phyloP scores from a whole-genome alignment of 1,140 invertebrate genomes.

The Nilaparvata lugens region DNA sequence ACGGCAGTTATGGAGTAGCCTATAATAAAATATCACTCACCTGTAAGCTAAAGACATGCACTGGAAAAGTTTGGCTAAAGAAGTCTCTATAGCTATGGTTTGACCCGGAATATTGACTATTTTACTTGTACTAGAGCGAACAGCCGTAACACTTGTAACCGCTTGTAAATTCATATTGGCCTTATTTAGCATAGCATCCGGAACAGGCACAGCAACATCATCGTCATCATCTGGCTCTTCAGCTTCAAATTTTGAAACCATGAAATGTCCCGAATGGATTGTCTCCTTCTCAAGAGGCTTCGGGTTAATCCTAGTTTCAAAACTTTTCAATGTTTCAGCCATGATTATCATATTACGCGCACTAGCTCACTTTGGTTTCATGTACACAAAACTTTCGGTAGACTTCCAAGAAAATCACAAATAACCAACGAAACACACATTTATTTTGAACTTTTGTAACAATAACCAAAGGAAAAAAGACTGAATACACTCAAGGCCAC shows the following conservation, averaged over 20 bases:
- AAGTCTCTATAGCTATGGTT: slow-evolving; percentile 81
- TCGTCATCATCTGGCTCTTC: slow-evolving; percentile 84
- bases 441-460: too few species aligned
- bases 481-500: too few species aligned
- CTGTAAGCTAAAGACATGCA: slow-evolving; percentile 96
- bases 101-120: slow-evolving; percentile 30
- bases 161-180: slow-evolving; percentile 20
- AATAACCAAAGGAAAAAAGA: too few species aligned
- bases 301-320: slow-evolving; percentile 14
- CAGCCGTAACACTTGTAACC: slow-evolving; percentile 22
- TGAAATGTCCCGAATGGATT: slow-evolving; percentile 96
- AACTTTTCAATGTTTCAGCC: slow-evolving; percentile 20
- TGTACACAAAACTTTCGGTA: too few species aligned
- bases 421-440: too few species aligned
- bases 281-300: slow-evolving; percentile 46
- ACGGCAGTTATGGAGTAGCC: too few species aligned
- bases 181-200: slow-evolving; percentile 40
- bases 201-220: slow-evolving; percentile 63
- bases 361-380: too few species aligned
- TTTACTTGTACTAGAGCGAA: background rate
- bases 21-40: slow-evolving; percentile 42
- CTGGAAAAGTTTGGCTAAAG: slow-evolving; percentile 89
- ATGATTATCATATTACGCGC: slow-evolving; percentile 22
- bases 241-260: slow-evolving; percentile 93
- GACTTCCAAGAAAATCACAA: too few species aligned